Evolutionary conservation across 2,797 vertebrate species (phyloP).

Genomic region (Amblyraja radiata): DNA sequence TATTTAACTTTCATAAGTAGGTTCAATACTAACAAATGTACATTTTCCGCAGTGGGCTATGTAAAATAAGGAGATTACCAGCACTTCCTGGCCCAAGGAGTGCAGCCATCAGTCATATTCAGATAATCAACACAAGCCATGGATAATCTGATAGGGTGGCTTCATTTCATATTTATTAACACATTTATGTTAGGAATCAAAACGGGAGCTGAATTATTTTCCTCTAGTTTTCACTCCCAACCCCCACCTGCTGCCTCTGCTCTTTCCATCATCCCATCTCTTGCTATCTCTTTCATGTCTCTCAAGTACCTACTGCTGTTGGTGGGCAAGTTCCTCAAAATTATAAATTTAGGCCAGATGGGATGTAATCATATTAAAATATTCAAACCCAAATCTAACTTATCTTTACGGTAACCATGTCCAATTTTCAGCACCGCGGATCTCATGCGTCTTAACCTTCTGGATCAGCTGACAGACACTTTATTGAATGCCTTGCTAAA

Average conservation of each 20-base stretch:
- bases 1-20: conserved; percentile 2
- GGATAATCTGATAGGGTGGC: background rate
- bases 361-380: background rate
- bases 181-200: too few relatives aligned
- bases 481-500: too few relatives aligned
- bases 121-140: background rate
- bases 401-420: background rate
- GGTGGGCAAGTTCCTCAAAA: background rate
- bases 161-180: background rate
- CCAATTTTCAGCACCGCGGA: background rate
- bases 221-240: too few relatives aligned
- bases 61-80: background rate
- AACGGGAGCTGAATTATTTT: background rate
- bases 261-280: too few relatives aligned
- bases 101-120: background rate
- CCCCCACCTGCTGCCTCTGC: too few relatives aligned
- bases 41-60: background rate
- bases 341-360: background rate
- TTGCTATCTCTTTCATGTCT: background rate
- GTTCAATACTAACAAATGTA: background rate
- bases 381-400: background rate
- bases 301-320: background rate
- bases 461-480: too few relatives aligned
- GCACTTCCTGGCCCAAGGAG: background rate
- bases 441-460: too few relatives aligned